These are phyloP conservation scores for Trissolcus brochymenae DNA, from an alignment of 2,888 invertebrate species.

Conservation along the genomic window DNA sequence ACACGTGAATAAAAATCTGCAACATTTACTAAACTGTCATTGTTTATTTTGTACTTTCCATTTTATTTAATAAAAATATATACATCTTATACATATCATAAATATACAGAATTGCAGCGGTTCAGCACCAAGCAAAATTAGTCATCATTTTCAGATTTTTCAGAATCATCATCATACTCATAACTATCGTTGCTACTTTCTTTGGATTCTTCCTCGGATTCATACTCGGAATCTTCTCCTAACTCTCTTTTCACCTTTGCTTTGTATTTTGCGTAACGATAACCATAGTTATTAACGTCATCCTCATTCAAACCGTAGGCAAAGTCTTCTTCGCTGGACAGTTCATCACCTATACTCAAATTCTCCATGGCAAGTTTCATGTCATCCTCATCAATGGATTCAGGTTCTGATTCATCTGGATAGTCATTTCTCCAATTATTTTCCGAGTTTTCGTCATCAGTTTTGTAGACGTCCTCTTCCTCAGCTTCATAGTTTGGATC, in stretches of 20 bases:
- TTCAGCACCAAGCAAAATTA: background rate
- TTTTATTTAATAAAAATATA: background rate
- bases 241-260: slow-evolving; percentile 77
- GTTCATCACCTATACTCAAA: slow-evolving; percentile 25
- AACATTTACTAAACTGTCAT: slow-evolving; percentile 63
- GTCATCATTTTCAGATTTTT: slow-evolving; percentile 1
- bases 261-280: slow-evolving; percentile 83
- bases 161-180: background rate
- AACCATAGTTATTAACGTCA: slow-evolving; percentile 81
- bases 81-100: background rate
- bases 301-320: slow-evolving; percentile 71
- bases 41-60: slow-evolving; percentile 63
- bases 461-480: slow-evolving; percentile 47
- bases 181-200: background rate
- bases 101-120: background rate
- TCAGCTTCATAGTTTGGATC: slow-evolving; percentile 33
- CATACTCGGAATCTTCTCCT: slow-evolving; percentile 66
- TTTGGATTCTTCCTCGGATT: background rate
- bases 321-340: slow-evolving; percentile 71
- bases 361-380: slow-evolving; percentile 79
- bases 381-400: slow-evolving; percentile 80
- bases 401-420: slow-evolving; percentile 82
- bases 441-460: slow-evolving; percentile 79
- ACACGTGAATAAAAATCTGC: slow-evolving; percentile 70
- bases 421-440: slow-evolving; percentile 88